These are phyloP conservation scores for Oscheius onirici DNA, from an alignment of 2,888 invertebrate genomes.

Conservation along the genomic window DNA sequence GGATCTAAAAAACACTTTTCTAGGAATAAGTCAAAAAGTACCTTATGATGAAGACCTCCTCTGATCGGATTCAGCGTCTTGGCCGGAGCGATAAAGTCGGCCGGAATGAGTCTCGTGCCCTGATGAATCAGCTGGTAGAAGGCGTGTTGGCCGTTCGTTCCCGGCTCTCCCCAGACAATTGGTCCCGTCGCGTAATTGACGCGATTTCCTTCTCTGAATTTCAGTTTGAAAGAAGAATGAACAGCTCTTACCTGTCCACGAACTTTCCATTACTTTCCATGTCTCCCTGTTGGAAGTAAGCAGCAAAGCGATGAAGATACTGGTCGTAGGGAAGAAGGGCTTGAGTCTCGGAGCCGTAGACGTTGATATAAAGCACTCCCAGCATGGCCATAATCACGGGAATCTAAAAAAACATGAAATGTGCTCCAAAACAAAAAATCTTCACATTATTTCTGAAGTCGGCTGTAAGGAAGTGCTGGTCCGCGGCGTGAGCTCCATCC, in stretches of 20 bases:
- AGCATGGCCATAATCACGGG: conserved; percentile 91
- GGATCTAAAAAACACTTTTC: conserved; percentile 79
- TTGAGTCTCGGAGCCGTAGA: conserved; percentile 93
- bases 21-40: conserved; percentile 63
- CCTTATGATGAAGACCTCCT: conserved; percentile 86
- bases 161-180: conserved; percentile 96
- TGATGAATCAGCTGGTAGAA: conserved; percentile 96
- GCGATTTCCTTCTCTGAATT: conserved; percentile 70
- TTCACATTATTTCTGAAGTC: conserved; percentile 92
- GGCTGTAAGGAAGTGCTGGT: conserved; percentile 87
- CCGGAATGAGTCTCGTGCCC: conserved; percentile 85
- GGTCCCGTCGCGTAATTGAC: conserved; percentile 79
- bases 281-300: conserved; percentile 91
- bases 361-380: conserved; percentile 89
- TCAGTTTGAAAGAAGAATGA: not conserved
- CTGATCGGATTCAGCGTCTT: conserved; percentile 87
- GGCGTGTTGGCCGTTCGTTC: conserved; percentile 99
- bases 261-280: conserved; percentile 98
- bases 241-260: conserved; percentile 73
- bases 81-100: conserved; percentile 94
- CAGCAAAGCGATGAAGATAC: conserved; percentile 94
- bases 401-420: too few relatives aligned
- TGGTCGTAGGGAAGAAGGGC: conserved; percentile 97
- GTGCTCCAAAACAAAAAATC: not conserved
- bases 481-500: conserved; percentile 91